Evolutionary conservation across 2,888 invertebrate genomes (phyloP).

Genomic region (Trilocha varians): DNA sequence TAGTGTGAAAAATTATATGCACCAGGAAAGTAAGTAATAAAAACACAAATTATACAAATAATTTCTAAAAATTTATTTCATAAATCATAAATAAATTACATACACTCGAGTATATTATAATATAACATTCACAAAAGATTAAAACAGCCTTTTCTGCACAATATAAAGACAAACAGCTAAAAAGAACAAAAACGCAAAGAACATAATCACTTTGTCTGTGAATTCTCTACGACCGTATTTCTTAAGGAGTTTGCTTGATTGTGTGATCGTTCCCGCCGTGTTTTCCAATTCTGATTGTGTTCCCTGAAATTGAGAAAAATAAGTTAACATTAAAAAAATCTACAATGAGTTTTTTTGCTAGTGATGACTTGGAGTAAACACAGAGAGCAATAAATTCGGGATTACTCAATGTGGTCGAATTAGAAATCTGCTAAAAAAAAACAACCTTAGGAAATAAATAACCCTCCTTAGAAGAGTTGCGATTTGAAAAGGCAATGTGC

Average conservation of each 20-base stretch:
- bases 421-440: no score
- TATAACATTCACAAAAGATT: conserved; percentile 12
- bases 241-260: conserved; percentile 91
- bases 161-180: conserved; percentile 93
- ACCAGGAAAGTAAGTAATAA: no score
- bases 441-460: no score
- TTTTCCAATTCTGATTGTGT: conserved; percentile 87
- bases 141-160: conserved; percentile 90
- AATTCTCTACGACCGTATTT: conserved; percentile 96
- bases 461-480: no score
- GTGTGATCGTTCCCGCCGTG: conserved; percentile 89
- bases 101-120: not conserved
- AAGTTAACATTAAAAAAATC: no score
- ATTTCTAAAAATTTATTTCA: not conserved
- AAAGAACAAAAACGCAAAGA: conserved; percentile 91
- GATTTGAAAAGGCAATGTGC: no score
- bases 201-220: conserved; percentile 93
- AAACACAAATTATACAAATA: no score
- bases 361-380: no score
- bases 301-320: conserved; percentile 50
- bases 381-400: no score
- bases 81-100: not conserved
- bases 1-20: no score
- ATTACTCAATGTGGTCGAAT: no score
- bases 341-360: no score